These are phyloP conservation scores for Xenops minutus DNA, from an alignment of 2,797 vertebrate genomes.

Conservation along the genomic window DNA sequence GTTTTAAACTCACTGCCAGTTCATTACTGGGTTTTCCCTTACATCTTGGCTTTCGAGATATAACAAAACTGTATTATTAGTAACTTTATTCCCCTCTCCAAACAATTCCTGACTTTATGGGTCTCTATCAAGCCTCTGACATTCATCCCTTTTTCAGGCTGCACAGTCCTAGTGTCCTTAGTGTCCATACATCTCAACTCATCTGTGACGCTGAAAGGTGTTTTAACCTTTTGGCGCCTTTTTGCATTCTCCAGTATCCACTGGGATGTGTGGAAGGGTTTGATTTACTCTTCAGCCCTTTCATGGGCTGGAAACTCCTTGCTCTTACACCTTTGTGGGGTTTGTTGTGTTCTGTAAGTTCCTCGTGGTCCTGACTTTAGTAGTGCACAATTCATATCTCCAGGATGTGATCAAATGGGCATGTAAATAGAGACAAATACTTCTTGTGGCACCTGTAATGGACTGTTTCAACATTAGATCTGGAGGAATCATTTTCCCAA, in stretches of 20 bases:
- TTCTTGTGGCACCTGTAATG: constrained; percentile 51
- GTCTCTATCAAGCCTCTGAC: background rate
- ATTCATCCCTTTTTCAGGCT: background rate
- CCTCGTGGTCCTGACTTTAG: background rate
- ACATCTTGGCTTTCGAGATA: background rate
- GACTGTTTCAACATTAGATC: constrained; percentile 41
- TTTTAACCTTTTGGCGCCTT: background rate
- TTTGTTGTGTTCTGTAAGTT: background rate
- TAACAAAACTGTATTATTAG: background rate
- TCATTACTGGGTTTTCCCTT: background rate
- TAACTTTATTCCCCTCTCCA: background rate
- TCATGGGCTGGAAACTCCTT: background rate
- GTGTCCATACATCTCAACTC: background rate
- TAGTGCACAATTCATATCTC: background rate
- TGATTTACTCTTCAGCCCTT: background rate
- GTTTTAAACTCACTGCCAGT: background rate
- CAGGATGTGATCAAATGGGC: constrained; percentile 3
- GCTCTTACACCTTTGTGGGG: background rate
- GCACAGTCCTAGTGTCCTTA: background rate
- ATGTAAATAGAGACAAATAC: constrained; percentile 46
- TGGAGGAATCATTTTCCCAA: constrained; percentile 37
- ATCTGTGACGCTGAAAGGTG: accelerated
- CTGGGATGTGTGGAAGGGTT: background rate
- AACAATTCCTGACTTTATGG: background rate
- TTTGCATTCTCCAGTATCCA: background rate